Base-by-base conservation (phyloP, 2,888 invertebrate genomes). In the Spilosoma lubricipeda region DNA sequence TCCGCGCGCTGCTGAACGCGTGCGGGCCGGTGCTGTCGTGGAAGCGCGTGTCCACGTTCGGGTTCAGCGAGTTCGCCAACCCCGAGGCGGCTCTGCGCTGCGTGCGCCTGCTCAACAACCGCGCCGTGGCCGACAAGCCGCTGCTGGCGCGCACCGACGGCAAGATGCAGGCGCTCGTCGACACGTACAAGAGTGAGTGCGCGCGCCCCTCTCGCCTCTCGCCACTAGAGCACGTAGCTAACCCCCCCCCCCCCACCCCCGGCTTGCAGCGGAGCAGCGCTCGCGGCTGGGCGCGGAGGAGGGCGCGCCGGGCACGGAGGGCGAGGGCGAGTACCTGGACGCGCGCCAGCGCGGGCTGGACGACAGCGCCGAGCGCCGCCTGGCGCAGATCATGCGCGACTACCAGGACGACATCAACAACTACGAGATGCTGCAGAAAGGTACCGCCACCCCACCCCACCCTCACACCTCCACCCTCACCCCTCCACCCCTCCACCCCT, bases 31-130 rank as follows among this genome's bases (percentile, higher is more conserved):
- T 99, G 70, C 96, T 98, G 23, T 98, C 98, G 86, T 99, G 99
- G 99, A 99, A 99, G 94, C 97, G 99, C 77, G 99, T 99, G 30
- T 98, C 99, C 91, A 99, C 98, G 2, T 99, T 99, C 94, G 99
- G 99, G 18, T 99, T 99, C 96, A 99, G 99, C 95, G 99, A 99
- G 96, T 99, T 98, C 93, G 98, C 98, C 82, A 96, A 94, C 76
- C 99, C 99, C 30, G 99, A 99, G 94, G 98, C 99, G 33, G 99
- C 99, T 64, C 96, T 99, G 84, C 96, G 99, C 81, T 99, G 99
- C 82, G 99, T 99, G 80, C 96, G 99, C 67, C 96, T 99, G 81
- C 96, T 99, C 48, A 99, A 99, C 94, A 99, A 99, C 86, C 97
- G 99, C 92, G 97, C 98, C 92, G 97, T 99, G 71, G 99, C 98